These are phyloP conservation scores for Willisornis vidua DNA, from an alignment of 2,113 vertebrate species.

Conservation along the genomic window DNA sequence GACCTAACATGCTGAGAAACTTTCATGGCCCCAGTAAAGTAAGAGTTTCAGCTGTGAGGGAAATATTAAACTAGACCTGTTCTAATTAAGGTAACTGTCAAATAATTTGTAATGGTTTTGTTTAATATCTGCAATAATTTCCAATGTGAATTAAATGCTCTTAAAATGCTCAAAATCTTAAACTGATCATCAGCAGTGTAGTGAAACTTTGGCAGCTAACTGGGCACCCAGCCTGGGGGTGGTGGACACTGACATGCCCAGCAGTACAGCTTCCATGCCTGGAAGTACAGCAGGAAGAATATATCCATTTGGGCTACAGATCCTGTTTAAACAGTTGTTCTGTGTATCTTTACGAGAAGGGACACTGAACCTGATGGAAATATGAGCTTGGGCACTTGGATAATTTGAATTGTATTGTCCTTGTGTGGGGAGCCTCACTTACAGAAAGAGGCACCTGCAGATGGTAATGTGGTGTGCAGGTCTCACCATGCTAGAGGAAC, in stretches of 20 bases:
- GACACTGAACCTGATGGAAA: not conserved
- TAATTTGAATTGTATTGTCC: not conserved
- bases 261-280: not conserved
- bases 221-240: not conserved
- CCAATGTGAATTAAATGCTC: not conserved
- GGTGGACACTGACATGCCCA: not conserved
- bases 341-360: not conserved
- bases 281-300: not conserved
- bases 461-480: fast-evolving
- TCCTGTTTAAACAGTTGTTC: not conserved
- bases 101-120: slow-evolving; percentile 10
- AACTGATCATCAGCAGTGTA: not conserved
- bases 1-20: not conserved
- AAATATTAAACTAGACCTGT: not conserved
- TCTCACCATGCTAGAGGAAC: not conserved
- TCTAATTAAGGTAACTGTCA: slow-evolving; percentile 1
- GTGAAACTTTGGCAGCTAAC: not conserved
- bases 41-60: not conserved
- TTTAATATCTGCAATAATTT: not conserved
- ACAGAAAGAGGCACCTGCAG: not conserved
- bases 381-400: not conserved
- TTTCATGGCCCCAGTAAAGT: not conserved
- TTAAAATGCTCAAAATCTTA: not conserved
- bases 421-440: fast-evolving
- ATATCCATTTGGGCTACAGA: not conserved